These are phyloP conservation scores for Aradus depressus DNA, from an alignment of 2,888 invertebrate species.

Conservation along the genomic window DNA sequence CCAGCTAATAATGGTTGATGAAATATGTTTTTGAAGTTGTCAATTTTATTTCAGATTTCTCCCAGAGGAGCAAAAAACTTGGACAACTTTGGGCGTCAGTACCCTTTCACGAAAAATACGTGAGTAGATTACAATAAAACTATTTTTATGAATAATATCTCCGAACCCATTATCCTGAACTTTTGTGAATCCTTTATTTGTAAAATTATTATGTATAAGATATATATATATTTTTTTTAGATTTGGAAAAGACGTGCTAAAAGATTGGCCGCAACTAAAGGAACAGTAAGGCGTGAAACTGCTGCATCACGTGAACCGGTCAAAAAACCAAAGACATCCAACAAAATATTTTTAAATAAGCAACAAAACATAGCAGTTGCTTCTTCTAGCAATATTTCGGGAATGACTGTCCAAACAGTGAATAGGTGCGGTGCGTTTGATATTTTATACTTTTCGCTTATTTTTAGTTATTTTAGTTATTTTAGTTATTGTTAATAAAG, in stretches of 20 bases:
- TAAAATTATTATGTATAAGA: background rate
- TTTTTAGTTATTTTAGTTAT: too few species aligned
- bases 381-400: too few species aligned
- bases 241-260: slow-evolving; percentile 78
- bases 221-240: slow-evolving; percentile 36
- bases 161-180: background rate
- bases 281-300: slow-evolving; percentile 32
- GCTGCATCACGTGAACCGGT: slow-evolving; percentile 1
- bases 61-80: slow-evolving; percentile 67
- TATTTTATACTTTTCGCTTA: too few species aligned
- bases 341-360: too few species aligned
- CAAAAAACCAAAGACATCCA: slow-evolving; percentile 2
- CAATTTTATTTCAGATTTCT: slow-evolving; percentile 49
- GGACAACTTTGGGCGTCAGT: slow-evolving; percentile 85
- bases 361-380: too few species aligned
- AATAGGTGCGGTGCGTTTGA: too few species aligned
- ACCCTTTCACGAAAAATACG: slow-evolving; percentile 43
- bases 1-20: too few species aligned
- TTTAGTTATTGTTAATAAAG: too few species aligned
- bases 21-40: background rate
- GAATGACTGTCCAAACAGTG: too few species aligned
- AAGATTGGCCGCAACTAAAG: slow-evolving; percentile 45
- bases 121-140: slow-evolving; percentile 32
- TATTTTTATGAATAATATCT: slow-evolving; percentile 1
- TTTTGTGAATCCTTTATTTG: background rate